These are phyloP conservation scores for Acanthosoma haemorrhoidale DNA, from an alignment of 2,888 invertebrate genomes.

Conservation along the genomic window DNA sequence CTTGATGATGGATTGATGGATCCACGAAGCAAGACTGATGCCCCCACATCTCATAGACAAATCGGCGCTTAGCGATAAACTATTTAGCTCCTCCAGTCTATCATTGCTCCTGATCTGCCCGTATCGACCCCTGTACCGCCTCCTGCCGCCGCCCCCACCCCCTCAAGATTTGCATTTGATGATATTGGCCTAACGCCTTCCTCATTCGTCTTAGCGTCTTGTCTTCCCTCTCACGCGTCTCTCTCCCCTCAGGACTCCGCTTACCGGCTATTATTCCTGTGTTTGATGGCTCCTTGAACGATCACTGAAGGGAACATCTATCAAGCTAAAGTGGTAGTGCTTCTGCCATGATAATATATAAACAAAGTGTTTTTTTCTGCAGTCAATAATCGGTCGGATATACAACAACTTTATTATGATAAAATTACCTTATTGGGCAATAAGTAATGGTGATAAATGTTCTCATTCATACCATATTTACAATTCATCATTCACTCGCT, in stretches of 20 bases:
- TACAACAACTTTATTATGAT: too few species aligned
- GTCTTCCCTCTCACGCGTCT: neutral
- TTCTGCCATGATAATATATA: too few species aligned
- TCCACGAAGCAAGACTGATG: neutral
- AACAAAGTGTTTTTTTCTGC: too few species aligned
- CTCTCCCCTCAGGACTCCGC: neutral
- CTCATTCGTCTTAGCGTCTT: slow-evolving; percentile 10
- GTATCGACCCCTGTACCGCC: neutral
- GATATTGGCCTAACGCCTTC: slow-evolving; percentile 1
- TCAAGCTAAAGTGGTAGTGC: too few species aligned
- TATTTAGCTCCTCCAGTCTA: slow-evolving; percentile 2
- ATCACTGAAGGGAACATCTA: too few species aligned
- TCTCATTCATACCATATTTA: too few species aligned
- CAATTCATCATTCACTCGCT: too few species aligned
- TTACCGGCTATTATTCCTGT: neutral
- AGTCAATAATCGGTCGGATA: too few species aligned
- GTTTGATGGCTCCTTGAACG: neutral
- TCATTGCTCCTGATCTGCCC: slow-evolving; percentile 10
- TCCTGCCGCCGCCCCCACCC: too few species aligned
- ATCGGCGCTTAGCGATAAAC: slow-evolving; percentile 13
- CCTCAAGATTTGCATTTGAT: slow-evolving; percentile 14
- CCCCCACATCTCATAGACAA: slow-evolving; percentile 10
- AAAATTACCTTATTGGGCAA: too few species aligned
- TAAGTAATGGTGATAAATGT: too few species aligned
- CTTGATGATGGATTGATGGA: slow-evolving; percentile 12